Conservation (phyloP, 2,113 vertebrate genomes). For the Thunnus thynnus region DNA sequence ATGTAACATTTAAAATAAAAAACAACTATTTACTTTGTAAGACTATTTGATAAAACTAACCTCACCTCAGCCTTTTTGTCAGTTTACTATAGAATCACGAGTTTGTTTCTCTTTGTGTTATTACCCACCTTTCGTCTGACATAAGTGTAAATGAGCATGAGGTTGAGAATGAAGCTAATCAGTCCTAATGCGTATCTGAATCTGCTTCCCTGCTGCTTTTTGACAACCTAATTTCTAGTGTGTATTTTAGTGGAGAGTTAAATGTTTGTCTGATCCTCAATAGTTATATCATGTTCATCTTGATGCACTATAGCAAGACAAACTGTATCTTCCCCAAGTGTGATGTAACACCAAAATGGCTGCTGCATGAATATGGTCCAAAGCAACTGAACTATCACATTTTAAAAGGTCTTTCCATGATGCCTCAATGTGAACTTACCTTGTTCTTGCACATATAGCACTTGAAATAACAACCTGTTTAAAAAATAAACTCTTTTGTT, state of each 20-base stretch:
- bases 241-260: slow-evolving; percentile 21
- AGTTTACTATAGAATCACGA: not conserved
- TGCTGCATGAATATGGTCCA: slow-evolving; percentile 16
- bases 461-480: slow-evolving; percentile 25
- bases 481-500: slow-evolving; percentile 42
- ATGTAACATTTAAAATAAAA: not conserved
- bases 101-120: not conserved
- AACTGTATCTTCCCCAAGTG: slow-evolving; percentile 5
- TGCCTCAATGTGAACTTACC: slow-evolving; percentile 43
- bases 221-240: slow-evolving; percentile 30
- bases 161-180: slow-evolving; percentile 41
- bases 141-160: slow-evolving; percentile 17
- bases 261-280: slow-evolving; percentile 34
- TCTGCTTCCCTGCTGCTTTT: slow-evolving; percentile 3
- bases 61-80: not conserved
- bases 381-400: slow-evolving; percentile 32
- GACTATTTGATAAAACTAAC: not conserved
- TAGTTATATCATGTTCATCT: slow-evolving; percentile 10
- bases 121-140: slow-evolving; percentile 25
- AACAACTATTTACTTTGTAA: not conserved
- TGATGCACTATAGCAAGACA: not conserved
- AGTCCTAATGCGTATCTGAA: slow-evolving; percentile 29
- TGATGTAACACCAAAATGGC: slow-evolving; percentile 38
- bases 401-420: slow-evolving; percentile 45
- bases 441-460: slow-evolving; percentile 10